Evolutionary conservation across 1,140 invertebrate species (phyloP), one percentile per base, ranked within the genome.

Genomic region (Ips nitidus): DNA sequence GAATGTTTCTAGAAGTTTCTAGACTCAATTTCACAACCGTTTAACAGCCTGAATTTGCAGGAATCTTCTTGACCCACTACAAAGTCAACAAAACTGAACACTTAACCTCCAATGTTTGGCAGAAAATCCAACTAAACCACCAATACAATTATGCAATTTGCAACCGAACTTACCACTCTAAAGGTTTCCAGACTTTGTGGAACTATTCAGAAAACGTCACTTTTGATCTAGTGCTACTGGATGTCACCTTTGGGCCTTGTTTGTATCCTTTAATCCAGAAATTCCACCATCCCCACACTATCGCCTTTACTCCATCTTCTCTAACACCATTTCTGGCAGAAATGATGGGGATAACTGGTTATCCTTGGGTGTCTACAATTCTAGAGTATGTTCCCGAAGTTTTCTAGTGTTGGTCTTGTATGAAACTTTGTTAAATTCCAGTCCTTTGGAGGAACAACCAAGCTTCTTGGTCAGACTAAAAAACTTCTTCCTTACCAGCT

Each of bases 151-250:
- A 61, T 36, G 52, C 65, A 4, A 70, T 61, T 59, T 73, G 71
- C 50, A 67, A 70, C 41, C 8, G 43, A 60, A 55, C 65, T 4
- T 60, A 68, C 38, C 58, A 66, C 39, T 69, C 74, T 3, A 66
- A 72, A 3, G 74, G 63, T 22, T 71, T 74, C n/a, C 59, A 64
- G 1, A 63, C 3, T 37, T 42, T 75, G 4, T 62, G 73, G 61
- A 64, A 70, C 52, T 74, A 74, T 58, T 71, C 74, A 37, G 50
- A 70, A 41, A 70, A 73, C 56, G 71, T 69, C 50, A 71, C 52
- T 38, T 76, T 75, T 57, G 74, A 76, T 66, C 36, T 75, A 39
- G 72, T 76, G 8, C 52, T 76, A 4, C 52, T 72, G 50, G 75
- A 76, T 53, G 61, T 72, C 6, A 72, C 66, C 1, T 37, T 70